Evolutionary conservation across 2,113 vertebrate genomes (phyloP), one percentile per base, ranked within the genome.

Genomic region (Ptilonorhynchus violaceus): DNA sequence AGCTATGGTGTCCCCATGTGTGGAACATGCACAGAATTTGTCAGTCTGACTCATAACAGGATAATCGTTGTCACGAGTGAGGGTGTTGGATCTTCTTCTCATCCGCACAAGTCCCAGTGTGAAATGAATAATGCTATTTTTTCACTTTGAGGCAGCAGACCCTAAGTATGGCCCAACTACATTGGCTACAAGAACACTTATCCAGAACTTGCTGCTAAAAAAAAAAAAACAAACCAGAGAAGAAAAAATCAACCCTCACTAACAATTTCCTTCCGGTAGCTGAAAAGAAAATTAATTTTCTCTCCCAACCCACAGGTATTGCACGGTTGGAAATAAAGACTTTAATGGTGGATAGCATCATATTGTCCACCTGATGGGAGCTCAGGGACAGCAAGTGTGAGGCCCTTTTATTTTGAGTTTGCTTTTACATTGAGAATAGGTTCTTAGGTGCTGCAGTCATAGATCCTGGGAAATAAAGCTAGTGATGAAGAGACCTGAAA

Each of bases 401-500:
- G 21, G 31, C 17, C 28, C 67, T 73, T 91, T 62, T 66, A 68
- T 47, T 89, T 50, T 82, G 67, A 55, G 35, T 67, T 92, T 86
- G 15, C n/a, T 78, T 95, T 92, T 91, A 18, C 55, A 79, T 82
- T 9, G 0, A 96, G 94, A 89, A 91, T 56, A 90, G 75, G 87
- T 95, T 96, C 91, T 91, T 94, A 96, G 96, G 96, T 97, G 93
- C 46, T 96, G 75, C 89, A 97, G 79, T 94, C 86, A 92, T 80
- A 96, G 92, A 94, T 97, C 91, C 87, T 82, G 30, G 79, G 77
- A 97, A 97, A 96, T 95, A 97, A 95, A 96, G 89, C 96, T 96
- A 93, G 93, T 53, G 79, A 90, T 85, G 96, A 97, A 97, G 96
- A 89, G 96, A 97, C 94, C 97, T 97, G 96, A 96, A 97, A 96